phyloP scores from a whole-genome alignment of 2,797 vertebrate species.

The Chiroxiphia lanceolata region DNA sequence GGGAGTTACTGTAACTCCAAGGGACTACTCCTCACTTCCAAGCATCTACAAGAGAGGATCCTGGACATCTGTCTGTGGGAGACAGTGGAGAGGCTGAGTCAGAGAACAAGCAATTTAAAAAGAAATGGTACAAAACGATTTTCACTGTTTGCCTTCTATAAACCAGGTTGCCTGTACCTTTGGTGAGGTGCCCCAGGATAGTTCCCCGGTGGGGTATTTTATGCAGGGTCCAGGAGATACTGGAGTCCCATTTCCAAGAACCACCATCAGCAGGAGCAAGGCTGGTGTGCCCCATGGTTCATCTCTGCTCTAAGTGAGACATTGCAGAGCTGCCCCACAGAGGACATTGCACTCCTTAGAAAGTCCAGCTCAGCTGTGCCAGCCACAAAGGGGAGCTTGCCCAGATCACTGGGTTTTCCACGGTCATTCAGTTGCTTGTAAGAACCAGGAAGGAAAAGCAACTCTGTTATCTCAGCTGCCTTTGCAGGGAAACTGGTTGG shows the following conservation, averaged over 20 bases:
- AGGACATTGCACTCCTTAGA: fast-evolving
- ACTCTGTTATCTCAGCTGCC: not conserved
- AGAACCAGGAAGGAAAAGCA: not conserved
- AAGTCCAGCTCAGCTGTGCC: not conserved
- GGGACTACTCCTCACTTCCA: not conserved
- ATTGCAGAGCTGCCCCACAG: not conserved
- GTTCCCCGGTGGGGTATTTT: not conserved
- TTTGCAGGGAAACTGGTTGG: not conserved
- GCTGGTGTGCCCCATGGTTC: not conserved
- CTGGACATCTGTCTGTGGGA: not conserved
- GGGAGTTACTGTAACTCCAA: not conserved
- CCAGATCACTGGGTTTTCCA: not conserved
- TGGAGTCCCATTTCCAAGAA: not conserved
- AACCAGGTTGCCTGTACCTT: not conserved
- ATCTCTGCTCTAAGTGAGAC: not conserved
- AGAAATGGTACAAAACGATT: not conserved
- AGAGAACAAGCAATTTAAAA: not conserved
- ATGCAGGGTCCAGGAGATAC: not conserved
- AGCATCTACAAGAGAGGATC: not conserved
- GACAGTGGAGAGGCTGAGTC: not conserved
- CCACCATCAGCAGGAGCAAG: not conserved
- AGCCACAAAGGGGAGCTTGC: not conserved
- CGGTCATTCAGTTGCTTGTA: fast-evolving
- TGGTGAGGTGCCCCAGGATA: not conserved
- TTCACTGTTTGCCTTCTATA: not conserved